Evolutionary conservation across 2,888 invertebrate species (phyloP).

Genomic region (Epinotia bilunana): DNA sequence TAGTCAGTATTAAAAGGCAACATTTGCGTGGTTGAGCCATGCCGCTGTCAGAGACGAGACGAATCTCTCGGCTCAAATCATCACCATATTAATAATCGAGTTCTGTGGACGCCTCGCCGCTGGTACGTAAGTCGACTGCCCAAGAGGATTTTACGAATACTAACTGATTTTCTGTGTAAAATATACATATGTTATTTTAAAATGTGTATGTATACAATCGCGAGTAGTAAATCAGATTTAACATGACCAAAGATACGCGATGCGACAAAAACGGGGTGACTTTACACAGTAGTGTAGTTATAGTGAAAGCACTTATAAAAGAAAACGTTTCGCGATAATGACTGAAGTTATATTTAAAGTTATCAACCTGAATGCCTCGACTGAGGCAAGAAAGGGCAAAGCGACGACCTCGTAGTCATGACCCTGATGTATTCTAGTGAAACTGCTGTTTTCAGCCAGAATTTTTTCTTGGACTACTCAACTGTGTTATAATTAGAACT

Average conservation of each 20-base stretch:
- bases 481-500: not conserved
- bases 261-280: slow-evolving; percentile 12
- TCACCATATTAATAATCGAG: too few species aligned
- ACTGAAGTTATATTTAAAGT: too few species aligned
- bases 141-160: not conserved
- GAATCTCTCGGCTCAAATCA: too few species aligned
- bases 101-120: too few species aligned
- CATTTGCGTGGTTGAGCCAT: too few species aligned
- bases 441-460: too few species aligned
- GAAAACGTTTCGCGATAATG: not conserved
- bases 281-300: not conserved
- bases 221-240: not conserved
- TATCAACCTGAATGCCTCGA: too few species aligned
- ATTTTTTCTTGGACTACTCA: not conserved
- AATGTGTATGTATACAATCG: slow-evolving; percentile 1
- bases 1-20: too few species aligned
- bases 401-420: too few species aligned
- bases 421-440: too few species aligned
- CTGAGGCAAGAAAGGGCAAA: too few species aligned
- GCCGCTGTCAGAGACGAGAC: too few species aligned
- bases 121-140: not conserved
- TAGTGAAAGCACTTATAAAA: not conserved
- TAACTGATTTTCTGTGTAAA: not conserved
- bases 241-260: slow-evolving; percentile 10
- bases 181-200: not conserved